phyloP scores from a whole-genome alignment of 2,113 vertebrate genomes.

The Cichladusa arquata region DNA sequence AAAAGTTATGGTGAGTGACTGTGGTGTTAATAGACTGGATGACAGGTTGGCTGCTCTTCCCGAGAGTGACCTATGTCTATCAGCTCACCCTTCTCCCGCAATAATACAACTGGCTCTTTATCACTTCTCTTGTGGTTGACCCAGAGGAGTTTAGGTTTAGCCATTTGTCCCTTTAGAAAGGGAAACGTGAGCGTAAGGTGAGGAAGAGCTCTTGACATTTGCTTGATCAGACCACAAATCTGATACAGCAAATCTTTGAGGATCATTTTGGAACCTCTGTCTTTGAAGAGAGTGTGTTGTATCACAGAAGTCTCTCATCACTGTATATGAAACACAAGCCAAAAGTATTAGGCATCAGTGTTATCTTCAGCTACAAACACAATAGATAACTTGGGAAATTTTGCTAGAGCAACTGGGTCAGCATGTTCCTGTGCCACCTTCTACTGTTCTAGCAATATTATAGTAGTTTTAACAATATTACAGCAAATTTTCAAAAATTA shows the following conservation, averaged over 20 bases:
- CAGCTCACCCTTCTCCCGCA: background rate
- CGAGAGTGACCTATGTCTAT: background rate
- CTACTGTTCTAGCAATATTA: background rate
- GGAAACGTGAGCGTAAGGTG: background rate
- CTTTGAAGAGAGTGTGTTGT: slow-evolving; percentile 8
- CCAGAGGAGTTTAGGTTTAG: background rate
- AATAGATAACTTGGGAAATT: background rate
- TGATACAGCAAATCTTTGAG: background rate
- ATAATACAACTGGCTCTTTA: background rate
- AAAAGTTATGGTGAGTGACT: background rate
- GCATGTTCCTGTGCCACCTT: background rate
- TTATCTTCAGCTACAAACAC: background rate
- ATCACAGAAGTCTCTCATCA: background rate
- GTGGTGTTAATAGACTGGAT: background rate
- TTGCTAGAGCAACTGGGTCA: background rate
- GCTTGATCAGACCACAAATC: background rate
- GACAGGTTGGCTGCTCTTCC: background rate
- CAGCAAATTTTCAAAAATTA: background rate
- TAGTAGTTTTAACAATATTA: background rate
- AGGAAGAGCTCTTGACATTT: background rate
- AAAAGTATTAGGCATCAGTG: background rate
- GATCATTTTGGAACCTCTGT: background rate
- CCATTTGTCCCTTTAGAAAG: background rate
- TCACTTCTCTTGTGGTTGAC: background rate
- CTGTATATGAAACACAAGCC: background rate